Evolutionary conservation across 2,888 invertebrate species (phyloP), one percentile per base, ranked within the genome.

Genomic region (Drosophila aldrichi): DNA sequence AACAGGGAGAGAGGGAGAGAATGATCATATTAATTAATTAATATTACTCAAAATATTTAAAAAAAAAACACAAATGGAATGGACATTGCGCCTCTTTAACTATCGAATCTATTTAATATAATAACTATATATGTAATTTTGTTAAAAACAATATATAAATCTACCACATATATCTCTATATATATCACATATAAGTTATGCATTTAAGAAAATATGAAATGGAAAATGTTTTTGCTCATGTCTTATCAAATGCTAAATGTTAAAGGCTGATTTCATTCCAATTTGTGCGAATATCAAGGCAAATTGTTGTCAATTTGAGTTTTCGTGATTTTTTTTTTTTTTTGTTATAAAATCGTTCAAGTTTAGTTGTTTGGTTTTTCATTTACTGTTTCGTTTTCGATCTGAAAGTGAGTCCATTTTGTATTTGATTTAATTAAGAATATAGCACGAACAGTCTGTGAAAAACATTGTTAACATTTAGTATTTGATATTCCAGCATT

Each of bases 401-500:
- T 58, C 65, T 72, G 78, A 81, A 74, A 55, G 67, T 66, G 65
- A 46, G 73, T 57, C 46, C 54, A 72, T 62, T 70, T 29, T 70
- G 22, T 67, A 34, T 64, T 49, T 49, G 77, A 77, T 88, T 84
- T 82, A 56, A 80, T 87, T 82, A 52, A 22, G 36, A 29, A 25
- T 41, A 20, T 90, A 88, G 87, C 89, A 90, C 89, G 92, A 91
- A 92, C 92, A 92, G 92, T 92, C 90, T 91, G 87, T 92, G 91
- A 92, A 92, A 91, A 92, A 91, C 92, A 92, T 92, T 92, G 92
- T 92, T 93, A 92, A 93, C 92, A 91, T 92, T 92, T 91, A 93
- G 93, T 93, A 92, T 93, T 92, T 92, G 92, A 93, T 93, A 93
- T 94, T 95, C 92, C 96, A 96, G 97, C 97, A 93, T 96, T 97